A percentile compares a stretch with the other conserved stretches of the same genome.
These are phyloP conservation scores for Peromyscus eremicus DNA, from an alignment of 2,797 vertebrate genomes.

Conservation along the genomic window DNA sequence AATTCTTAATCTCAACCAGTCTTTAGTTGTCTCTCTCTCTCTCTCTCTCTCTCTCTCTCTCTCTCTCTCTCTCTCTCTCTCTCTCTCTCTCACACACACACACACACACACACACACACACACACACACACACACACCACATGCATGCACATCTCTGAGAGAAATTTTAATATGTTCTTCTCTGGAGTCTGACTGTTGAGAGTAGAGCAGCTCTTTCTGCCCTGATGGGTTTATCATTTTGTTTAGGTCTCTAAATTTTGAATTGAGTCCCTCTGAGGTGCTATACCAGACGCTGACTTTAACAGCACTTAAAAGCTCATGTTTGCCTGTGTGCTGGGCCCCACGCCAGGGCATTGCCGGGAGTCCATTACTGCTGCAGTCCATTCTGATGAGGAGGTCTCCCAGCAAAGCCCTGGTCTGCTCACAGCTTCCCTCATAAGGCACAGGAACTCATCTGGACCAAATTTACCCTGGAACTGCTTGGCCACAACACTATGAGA, in stretches of 20 bases:
- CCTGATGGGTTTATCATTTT: slow-evolving; percentile 39
- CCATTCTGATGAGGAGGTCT: slow-evolving; percentile 63
- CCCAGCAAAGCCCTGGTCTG: slow-evolving; percentile 79
- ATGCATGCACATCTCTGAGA: neutral
- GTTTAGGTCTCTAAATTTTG: slow-evolving; percentile 12
- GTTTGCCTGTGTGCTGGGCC: slow-evolving; percentile 32
- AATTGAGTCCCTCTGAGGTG: neutral
- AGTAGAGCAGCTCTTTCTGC: neutral
- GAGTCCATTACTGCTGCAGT: neutral
- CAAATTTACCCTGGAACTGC: slow-evolving; percentile 89
- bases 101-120: neutral
- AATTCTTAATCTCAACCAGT: slow-evolving; percentile 7
- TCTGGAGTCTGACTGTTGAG: slow-evolving; percentile 29
- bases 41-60: no score
- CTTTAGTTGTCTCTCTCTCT: neutral
- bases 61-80: no score
- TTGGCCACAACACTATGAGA: slow-evolving; percentile 89
- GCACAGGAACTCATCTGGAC: slow-evolving; percentile 90
- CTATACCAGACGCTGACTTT: neutral
- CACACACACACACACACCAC: neutral
- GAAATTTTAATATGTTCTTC: neutral
- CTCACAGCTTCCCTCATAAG: slow-evolving; percentile 86
- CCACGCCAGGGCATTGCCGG: neutral
- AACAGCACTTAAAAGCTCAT: neutral
- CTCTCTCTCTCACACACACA: neutral